These are phyloP conservation scores for Pyrgus malvae DNA, from an alignment of 2,888 invertebrate genomes.

Conservation along the genomic window DNA sequence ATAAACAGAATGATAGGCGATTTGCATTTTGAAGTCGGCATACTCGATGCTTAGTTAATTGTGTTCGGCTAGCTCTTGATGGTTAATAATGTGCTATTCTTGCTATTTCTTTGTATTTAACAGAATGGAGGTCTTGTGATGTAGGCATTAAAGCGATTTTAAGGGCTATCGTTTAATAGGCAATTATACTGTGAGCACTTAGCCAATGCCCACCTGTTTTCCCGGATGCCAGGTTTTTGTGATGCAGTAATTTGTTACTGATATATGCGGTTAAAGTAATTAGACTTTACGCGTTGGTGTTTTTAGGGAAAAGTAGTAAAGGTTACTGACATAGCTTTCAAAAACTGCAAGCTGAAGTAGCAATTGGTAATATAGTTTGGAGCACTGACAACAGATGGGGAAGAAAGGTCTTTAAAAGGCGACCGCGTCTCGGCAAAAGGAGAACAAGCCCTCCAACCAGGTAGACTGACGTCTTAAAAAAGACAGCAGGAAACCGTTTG, in stretches of 20 bases:
- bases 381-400: too few species aligned
- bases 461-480: too few species aligned
- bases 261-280: slow-evolving; percentile 27
- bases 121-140: slow-evolving; percentile 55
- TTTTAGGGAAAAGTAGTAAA: too few species aligned
- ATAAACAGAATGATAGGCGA: slow-evolving; percentile 70
- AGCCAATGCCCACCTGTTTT: slow-evolving; percentile 56
- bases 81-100: slow-evolving; percentile 66
- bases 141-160: slow-evolving; percentile 52
- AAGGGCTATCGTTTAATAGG: slow-evolving; percentile 67
- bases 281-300: background rate
- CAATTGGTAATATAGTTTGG: too few species aligned
- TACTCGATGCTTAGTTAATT: slow-evolving; percentile 61
- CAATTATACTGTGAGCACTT: slow-evolving; percentile 54
- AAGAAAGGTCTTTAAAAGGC: too few species aligned
- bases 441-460: too few species aligned
- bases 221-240: slow-evolving; percentile 41
- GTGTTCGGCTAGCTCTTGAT: slow-evolving; percentile 50
- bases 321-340: too few species aligned
- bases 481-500: too few species aligned
- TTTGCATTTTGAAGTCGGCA: slow-evolving; percentile 72
- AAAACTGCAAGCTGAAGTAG: too few species aligned
- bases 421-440: too few species aligned
- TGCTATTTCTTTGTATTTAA: slow-evolving; percentile 72
- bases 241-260: slow-evolving; percentile 37